phyloP scores from a whole-genome alignment of 2,888 invertebrate genomes.

The Agrochola lota region DNA sequence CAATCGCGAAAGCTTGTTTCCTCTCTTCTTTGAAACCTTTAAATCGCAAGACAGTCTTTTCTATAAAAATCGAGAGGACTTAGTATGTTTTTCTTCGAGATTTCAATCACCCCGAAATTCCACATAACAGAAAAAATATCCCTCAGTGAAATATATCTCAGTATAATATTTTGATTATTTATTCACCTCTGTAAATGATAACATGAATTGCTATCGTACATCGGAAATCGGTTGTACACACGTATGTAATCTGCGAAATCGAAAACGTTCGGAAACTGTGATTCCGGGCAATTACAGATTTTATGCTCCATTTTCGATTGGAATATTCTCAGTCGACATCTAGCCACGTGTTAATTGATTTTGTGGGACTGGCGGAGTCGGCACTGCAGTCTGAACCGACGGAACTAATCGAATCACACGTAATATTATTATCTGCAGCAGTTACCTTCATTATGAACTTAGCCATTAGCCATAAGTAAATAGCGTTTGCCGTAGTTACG shows the following conservation, averaged over 20 bases:
- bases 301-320: conserved; percentile 72
- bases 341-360: conserved; percentile 58
- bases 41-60: not conserved
- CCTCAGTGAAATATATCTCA: not conserved
- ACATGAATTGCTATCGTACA: conserved; percentile 79
- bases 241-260: conserved; percentile 80
- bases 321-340: conserved; percentile 63
- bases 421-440: conserved; percentile 23
- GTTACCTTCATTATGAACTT: conserved; percentile 10
- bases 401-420: conserved; percentile 37
- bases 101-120: conserved; percentile 1
- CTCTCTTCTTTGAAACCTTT: not conserved
- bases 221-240: conserved; percentile 81
- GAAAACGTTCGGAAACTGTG: conserved; percentile 80
- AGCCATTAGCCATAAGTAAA: not conserved
- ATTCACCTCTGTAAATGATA: conserved; percentile 68
- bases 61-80: not conserved
- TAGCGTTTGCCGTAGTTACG: not conserved
- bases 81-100: not conserved
- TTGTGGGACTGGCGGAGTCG: conserved; percentile 29
- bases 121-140: not conserved
- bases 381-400: conserved; percentile 38
- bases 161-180: conserved; percentile 40
- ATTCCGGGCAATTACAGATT: conserved; percentile 75
- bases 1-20: not conserved